Conservation (phyloP, 2,113 vertebrate genomes). For the Phalacrocorax brasilianus region DNA sequence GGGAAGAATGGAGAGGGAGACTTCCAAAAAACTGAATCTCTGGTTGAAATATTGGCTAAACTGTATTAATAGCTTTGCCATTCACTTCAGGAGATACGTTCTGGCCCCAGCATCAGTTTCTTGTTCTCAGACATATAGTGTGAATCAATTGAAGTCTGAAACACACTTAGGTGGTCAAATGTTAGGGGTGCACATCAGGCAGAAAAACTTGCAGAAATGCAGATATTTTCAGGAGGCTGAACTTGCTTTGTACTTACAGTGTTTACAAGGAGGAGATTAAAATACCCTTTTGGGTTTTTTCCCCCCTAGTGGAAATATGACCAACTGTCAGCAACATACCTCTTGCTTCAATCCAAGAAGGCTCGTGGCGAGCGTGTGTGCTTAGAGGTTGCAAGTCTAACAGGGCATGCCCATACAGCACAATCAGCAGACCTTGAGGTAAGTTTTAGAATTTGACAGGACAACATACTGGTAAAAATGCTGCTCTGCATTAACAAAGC, state of each 20-base stretch:
- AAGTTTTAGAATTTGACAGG: neutral
- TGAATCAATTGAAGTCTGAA: neutral
- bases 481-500: neutral
- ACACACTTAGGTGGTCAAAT: neutral
- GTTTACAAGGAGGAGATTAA: neutral
- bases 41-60: neutral
- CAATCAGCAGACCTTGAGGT: constrained; percentile 72
- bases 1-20: neutral
- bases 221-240: neutral
- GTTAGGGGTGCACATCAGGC: neutral
- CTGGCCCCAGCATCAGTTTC: neutral
- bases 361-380: constrained; percentile 80
- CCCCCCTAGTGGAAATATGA: constrained; percentile 88
- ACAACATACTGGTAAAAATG: neutral
- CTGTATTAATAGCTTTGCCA: neutral
- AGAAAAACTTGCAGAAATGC: neutral
- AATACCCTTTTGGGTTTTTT: neutral
- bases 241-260: neutral
- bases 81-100: neutral
- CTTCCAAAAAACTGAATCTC: neutral
- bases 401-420: neutral
- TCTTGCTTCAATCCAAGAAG: constrained; percentile 91
- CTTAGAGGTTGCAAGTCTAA: constrained; percentile 54
- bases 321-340: constrained; percentile 87
- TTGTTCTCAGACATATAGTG: neutral